Evolutionary conservation across 2,888 invertebrate genomes (phyloP).

Genomic region (Patella depressa): DNA sequence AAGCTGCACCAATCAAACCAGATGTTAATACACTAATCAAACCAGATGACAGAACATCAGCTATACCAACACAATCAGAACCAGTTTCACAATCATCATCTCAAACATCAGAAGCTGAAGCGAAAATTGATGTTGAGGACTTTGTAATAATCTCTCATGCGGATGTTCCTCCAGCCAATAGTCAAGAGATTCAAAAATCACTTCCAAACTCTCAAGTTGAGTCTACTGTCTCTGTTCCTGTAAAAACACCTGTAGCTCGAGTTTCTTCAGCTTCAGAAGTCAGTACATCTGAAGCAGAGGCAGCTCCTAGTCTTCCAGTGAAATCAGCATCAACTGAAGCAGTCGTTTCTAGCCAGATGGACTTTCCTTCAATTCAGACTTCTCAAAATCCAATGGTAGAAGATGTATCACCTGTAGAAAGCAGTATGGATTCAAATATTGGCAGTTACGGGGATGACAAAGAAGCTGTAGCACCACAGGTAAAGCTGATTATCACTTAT

Average conservation of each 20-base stretch:
- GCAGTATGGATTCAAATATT: background rate
- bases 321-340: conserved; percentile 4
- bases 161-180: conserved; percentile 56
- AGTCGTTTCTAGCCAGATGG: background rate
- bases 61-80: conserved; percentile 1
- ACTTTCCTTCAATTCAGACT: background rate
- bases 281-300: conserved; percentile 4
- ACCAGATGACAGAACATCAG: conserved; percentile 14
- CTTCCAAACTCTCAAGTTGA: conserved; percentile 37
- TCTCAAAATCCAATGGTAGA: background rate
- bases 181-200: conserved; percentile 49
- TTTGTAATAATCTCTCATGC: conserved; percentile 57
- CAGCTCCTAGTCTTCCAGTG: background rate
- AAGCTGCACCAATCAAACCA: conserved; percentile 29
- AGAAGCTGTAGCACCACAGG: background rate
- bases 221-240: background rate
- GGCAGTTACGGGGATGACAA: background rate
- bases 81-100: background rate
- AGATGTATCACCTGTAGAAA: conserved; percentile 1
- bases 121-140: conserved; percentile 40
- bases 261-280: conserved; percentile 13
- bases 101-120: conserved; percentile 22
- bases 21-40: background rate
- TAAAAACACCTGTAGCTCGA: background rate
- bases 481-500: background rate